Conservation (phyloP, 2,888 invertebrate genomes). For the Bombylius major region DNA sequence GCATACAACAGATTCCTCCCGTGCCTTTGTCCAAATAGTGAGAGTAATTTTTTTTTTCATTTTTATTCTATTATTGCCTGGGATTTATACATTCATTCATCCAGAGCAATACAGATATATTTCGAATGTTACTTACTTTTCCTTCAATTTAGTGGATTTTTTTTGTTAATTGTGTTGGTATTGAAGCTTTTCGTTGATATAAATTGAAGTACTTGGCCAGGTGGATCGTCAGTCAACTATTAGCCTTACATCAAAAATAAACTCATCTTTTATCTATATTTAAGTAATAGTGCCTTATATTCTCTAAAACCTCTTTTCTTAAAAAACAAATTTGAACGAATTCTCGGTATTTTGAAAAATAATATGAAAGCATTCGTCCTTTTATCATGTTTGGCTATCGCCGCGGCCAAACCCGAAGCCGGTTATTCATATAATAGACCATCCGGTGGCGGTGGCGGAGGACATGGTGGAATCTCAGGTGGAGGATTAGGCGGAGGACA, state of each 20-base stretch:
- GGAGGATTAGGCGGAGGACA: slow-evolving; percentile 29
- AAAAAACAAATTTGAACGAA: too few species aligned
- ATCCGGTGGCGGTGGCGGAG: slow-evolving; percentile 28
- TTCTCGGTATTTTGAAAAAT: neutral
- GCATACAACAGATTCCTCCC: slow-evolving; percentile 2
- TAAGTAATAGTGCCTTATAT: too few species aligned
- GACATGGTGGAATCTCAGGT: slow-evolving; percentile 21
- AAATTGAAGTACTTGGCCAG: slow-evolving; percentile 35
- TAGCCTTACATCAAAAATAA: slow-evolving; percentile 30
- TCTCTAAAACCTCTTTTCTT: too few species aligned
- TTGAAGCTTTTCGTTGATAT: slow-evolving; percentile 27
- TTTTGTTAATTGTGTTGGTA: slow-evolving; percentile 4
- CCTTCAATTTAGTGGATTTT: neutral
- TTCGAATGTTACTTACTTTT: slow-evolving; percentile 8
- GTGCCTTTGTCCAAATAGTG: neutral
- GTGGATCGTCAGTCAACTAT: slow-evolving; percentile 37
- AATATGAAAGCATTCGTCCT: slow-evolving; percentile 36
- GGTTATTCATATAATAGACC: slow-evolving; percentile 38
- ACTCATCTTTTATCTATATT: neutral
- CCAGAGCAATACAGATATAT: slow-evolving; percentile 5
- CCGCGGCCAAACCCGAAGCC: slow-evolving; percentile 35
- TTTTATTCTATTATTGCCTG: slow-evolving; percentile 3
- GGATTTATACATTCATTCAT: slow-evolving; percentile 4
- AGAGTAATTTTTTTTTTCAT: slow-evolving; percentile 1
- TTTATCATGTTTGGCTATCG: slow-evolving; percentile 36